These are phyloP conservation scores for Meloidogyne chitwoodi DNA, from an alignment of 1,140 invertebrate species.

Conservation along the genomic window DNA sequence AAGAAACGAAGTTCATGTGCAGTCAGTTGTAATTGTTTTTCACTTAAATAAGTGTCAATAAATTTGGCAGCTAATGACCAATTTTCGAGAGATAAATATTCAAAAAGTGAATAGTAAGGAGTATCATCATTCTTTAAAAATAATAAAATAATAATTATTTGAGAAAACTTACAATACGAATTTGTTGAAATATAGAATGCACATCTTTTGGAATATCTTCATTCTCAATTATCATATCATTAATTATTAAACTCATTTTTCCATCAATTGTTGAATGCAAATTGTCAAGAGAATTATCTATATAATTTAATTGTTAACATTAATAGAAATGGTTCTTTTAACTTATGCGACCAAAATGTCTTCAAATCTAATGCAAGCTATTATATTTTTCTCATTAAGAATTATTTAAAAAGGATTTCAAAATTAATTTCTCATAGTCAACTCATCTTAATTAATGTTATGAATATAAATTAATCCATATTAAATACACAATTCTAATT, in stretches of 20 bases:
- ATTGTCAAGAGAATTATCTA: constrained; percentile 19
- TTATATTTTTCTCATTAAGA: no score
- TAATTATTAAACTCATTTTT: constrained; percentile 17
- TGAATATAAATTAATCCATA: no score
- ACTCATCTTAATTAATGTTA: no score
- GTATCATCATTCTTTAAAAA: constrained; percentile 13
- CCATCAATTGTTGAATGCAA: constrained; percentile 18
- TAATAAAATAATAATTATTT: background rate
- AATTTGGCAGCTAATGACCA: constrained; percentile 12
- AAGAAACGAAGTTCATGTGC: constrained; percentile 41
- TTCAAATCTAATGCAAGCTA: no score
- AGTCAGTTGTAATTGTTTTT: background rate
- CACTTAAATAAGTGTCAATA: constrained; percentile 15
- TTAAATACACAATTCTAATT: no score
- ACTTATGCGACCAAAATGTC: no score
- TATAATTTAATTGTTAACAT: background rate
- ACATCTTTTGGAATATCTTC: constrained; percentile 22
- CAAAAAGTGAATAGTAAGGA: constrained; percentile 27
- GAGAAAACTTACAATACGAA: background rate
- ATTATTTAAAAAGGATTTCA: no score
- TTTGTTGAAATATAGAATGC: constrained; percentile 11
- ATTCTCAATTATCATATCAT: background rate
- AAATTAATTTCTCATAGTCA: no score
- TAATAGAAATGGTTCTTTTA: no score
- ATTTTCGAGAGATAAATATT: constrained; percentile 23